Base-by-base conservation (phyloP, 1,140 invertebrate species). In the Coenobita brevimanus region DNA sequence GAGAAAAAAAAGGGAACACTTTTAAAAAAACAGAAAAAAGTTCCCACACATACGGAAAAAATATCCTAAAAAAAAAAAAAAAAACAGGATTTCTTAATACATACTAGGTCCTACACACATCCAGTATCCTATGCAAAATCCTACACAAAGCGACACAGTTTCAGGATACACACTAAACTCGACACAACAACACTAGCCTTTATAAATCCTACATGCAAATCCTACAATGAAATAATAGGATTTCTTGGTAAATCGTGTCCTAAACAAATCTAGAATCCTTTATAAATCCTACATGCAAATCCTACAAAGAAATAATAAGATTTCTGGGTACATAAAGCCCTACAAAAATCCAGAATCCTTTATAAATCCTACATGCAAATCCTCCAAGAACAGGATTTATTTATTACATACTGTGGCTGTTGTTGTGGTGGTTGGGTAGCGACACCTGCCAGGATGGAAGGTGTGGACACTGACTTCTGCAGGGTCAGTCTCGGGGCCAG, bases 391-490 rank as follows among this genome's bases (percentile, higher is more conserved):
- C 13, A 33, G 2, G 50, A 60, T 17, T 15, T 30, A 17, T 8
- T 0, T 21, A 21, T 15, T 86, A 87, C 84, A 79, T n/a, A 87
- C 84, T 87, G 84, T n/a, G 84, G 84, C 60, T 79, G 84, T 62
- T 87, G 84, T 15, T 79, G 75, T 2, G 75, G 41, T 3, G 83
- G 73, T 62, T 87, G 84, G 17, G 84, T 79, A 41, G 60, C 30
- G 10, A 87, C 75, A 27, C 84, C 84, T 0, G 84, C 84, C 60
- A 87, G 62, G 38, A 87, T 87, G n/a, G 84, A 87, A n/a, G 84
- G 84, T 75, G 84, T 87, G n/a, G 84, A 87, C 60, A 87, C 76
- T 15, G 84, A 87, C 76, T 87, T 87, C 84, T 87, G 84, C 75
- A 87, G 76, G 10, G 84, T 87, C 24, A 87, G 76, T 4, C 84